phyloP scores from a whole-genome alignment of 2,797 vertebrate species.

The Clarias fuscus region DNA sequence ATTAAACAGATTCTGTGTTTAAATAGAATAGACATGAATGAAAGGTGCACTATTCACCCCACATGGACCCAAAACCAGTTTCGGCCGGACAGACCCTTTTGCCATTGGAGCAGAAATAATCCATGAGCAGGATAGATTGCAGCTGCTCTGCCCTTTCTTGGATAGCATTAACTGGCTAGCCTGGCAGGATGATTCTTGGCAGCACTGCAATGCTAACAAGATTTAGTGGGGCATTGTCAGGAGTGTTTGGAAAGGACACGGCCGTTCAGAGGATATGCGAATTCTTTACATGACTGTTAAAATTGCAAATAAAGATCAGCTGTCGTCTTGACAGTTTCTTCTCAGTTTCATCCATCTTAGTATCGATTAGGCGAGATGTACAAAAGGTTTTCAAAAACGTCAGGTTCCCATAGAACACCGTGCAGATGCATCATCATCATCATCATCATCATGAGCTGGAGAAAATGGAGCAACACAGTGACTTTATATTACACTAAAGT shows the following conservation, averaged over 20 bases:
- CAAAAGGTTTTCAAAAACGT: not conserved
- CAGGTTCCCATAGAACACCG: not conserved
- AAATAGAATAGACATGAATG: not conserved
- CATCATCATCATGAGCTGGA: not conserved
- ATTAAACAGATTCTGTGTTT: not conserved
- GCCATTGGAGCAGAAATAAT: not conserved
- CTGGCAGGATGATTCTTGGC: not conserved
- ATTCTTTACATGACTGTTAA: not conserved
- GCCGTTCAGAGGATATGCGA: not conserved
- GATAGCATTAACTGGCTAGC: not conserved
- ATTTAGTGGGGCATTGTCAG: not conserved
- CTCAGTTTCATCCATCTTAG: not conserved
- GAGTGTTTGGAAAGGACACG: not conserved
- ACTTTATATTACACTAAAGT: not conserved
- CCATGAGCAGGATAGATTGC: not conserved
- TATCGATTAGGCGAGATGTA: not conserved
- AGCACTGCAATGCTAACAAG: not conserved
- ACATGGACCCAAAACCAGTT: not conserved
- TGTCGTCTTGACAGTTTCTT: not conserved
- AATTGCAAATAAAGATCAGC: too few relatives aligned
- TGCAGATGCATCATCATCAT: not conserved
- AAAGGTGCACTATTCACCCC: not conserved
- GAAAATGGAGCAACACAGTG: not conserved
- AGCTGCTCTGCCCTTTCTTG: not conserved
- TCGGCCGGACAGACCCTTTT: not conserved